Evolutionary conservation across 1,140 invertebrate species (phyloP).

Genomic region (Drosophila funebris): DNA sequence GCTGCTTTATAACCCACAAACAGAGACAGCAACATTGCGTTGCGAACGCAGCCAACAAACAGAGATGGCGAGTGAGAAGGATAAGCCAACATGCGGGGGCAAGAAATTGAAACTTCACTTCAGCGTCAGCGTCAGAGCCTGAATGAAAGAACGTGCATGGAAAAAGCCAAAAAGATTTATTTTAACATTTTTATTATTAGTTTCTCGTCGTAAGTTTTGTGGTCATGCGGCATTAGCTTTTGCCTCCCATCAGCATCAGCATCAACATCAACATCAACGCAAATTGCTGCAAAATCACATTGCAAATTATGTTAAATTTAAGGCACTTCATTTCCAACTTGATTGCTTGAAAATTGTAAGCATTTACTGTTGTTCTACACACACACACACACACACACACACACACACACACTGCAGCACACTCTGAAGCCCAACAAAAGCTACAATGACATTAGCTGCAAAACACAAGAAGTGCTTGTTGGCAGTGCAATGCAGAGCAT

Average conservation of each 20-base stretch:
- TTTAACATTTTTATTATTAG: conserved; percentile 80
- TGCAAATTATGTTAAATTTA: conserved; percentile 72
- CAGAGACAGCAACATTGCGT: conserved; percentile 6
- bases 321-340: conserved; percentile 63
- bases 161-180: conserved; percentile 63
- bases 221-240: conserved; percentile 69
- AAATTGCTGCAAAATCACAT: conserved; percentile 73
- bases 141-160: not conserved
- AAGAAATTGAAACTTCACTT: conserved; percentile 46
- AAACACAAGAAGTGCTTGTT: not conserved
- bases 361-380: conserved; percentile 9
- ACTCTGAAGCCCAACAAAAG: too few species aligned
- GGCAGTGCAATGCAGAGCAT: too few species aligned
- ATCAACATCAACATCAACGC: conserved; percentile 42
- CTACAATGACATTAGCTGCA: conserved; percentile 1
- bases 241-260: conserved; percentile 11
- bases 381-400: not conserved
- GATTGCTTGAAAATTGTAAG: conserved; percentile 51
- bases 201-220: conserved; percentile 59
- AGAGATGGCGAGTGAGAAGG: not conserved
- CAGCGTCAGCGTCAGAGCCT: conserved; percentile 5
- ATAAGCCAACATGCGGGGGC: conserved; percentile 3
- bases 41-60: not conserved
- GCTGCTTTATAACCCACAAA: conserved; percentile 51
- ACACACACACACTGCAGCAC: not conserved